Conservation (phyloP, 1,140 invertebrate species). For the Callitettix versicolor region DNA sequence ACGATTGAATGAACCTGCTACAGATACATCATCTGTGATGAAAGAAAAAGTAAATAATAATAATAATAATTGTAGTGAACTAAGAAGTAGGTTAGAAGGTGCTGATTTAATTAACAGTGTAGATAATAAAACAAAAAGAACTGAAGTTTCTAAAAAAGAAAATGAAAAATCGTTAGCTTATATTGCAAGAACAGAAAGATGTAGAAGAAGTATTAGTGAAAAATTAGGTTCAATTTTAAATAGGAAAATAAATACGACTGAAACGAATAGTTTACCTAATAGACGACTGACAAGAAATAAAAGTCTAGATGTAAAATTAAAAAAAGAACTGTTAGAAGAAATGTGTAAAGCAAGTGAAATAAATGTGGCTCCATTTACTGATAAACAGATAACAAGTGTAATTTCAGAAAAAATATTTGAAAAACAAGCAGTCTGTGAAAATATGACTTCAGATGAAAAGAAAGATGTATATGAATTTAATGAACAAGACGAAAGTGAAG, state of each 20-base stretch:
- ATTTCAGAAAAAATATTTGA: not conserved
- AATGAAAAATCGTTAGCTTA: constrained; percentile 17
- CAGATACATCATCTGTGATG: constrained; percentile 27
- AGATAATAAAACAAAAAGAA: constrained; percentile 10
- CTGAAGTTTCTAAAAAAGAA: constrained; percentile 18
- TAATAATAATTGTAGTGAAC: constrained; percentile 12
- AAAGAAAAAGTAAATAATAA: constrained; percentile 20
- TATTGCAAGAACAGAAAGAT: constrained; percentile 1
- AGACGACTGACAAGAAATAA: too few species aligned
- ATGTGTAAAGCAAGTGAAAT: not conserved
- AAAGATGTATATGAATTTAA: constrained; percentile 41
- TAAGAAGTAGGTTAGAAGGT: not conserved
- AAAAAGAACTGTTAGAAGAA: not conserved
- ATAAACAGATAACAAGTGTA: not conserved
- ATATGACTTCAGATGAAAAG: not conserved
- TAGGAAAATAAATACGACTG: not conserved
- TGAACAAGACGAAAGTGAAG: constrained; percentile 26
- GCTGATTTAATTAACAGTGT: not conserved
- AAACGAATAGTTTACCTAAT: too few species aligned
- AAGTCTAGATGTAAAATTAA: not conserved
- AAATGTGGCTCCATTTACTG: not conserved
- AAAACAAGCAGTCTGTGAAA: not conserved
- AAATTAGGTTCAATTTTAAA: constrained; percentile 3
- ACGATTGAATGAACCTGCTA: constrained; percentile 36
- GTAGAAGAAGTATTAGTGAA: constrained; percentile 12